Evolutionary conservation across 2,888 invertebrate species (phyloP), one percentile per base, ranked within the genome.

Genomic region (Amphipyra berbera): DNA sequence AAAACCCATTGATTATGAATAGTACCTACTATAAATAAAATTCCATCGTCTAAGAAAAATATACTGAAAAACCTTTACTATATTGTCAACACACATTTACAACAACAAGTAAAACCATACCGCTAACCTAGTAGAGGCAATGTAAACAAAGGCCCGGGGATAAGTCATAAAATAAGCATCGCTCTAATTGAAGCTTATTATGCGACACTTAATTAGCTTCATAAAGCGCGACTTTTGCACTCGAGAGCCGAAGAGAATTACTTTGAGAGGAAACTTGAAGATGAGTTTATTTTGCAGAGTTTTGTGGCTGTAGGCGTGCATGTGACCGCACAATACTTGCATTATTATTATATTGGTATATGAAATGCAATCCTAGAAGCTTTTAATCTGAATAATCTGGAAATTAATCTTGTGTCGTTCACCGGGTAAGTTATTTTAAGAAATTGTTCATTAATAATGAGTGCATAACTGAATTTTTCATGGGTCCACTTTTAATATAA

Each of bases 171-270:
- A 78, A 79, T 79, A 78, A 77, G 65, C 78, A 77, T 68, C 66
- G 54, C 65, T 71, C 81, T 81, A 84, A 83, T 84, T 85, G 79
- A 81, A 81, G 81, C 79, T 83, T 81, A 82, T 84, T 81, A 82
- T 79, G 73, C 77, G 73, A 79, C 78, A 79, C 77, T 76, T 84
- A 82, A 84, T 84, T 83, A 84, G 73, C 69, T 69, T 60, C 78
- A 77, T 85, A 83, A 83, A 81, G 78, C 77, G 73, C 67, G 76
- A 79, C 77, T 82, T 81, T 81, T 79, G 76, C 78, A 74, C 82
- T 81, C 76, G 64, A 61, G 77, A 80, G 78, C 71, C 76, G 73
- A 77, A 75, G 73, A 57, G 74, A 82, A 81, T 82, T 70, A 79
- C 68, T 77, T 73, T 61, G 53, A 63, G 44, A 50, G 62, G 50